These are phyloP conservation scores for Clarias fuscus DNA, from an alignment of 2,797 vertebrate genomes.

Conservation along the genomic window DNA sequence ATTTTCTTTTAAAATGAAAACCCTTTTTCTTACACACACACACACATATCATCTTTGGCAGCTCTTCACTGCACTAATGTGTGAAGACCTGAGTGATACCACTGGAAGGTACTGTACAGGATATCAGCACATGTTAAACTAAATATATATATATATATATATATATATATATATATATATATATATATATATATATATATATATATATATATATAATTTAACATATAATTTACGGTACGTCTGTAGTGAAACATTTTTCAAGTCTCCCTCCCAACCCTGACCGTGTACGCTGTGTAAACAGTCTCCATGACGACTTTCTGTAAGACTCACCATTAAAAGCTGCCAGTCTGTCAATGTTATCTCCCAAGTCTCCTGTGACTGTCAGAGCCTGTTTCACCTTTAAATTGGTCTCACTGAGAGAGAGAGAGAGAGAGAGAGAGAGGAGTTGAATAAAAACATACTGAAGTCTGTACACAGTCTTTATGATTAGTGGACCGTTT, in stretches of 20 bases:
- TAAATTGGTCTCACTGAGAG: conserved; percentile 91
- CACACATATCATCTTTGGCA: neutral
- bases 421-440: conserved; percentile 19
- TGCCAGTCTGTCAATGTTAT: conserved; percentile 75
- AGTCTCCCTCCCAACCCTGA: neutral
- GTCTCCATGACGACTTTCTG: neutral
- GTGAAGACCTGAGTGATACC: neutral
- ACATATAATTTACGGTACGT: too few species aligned
- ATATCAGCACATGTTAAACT: neutral
- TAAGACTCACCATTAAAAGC: conserved; percentile 81
- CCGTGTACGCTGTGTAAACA: neutral
- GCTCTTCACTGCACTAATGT: neutral
- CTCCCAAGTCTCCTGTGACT: conserved; percentile 83
- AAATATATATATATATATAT: too few species aligned
- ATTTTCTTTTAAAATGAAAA: too few species aligned
- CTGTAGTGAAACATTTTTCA: neutral
- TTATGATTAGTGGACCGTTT: neutral
- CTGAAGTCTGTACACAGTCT: neutral
- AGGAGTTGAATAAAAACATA: neutral
- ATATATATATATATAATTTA: too few species aligned
- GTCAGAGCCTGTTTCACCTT: conserved; percentile 93
- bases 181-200: too few species aligned
- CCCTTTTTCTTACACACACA: too few species aligned
- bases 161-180: too few species aligned
- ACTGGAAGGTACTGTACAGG: neutral